Conservation (phyloP, 37 sponge, comb jelly and placozoan genomes). For the Bolinopsis microptera region DNA sequence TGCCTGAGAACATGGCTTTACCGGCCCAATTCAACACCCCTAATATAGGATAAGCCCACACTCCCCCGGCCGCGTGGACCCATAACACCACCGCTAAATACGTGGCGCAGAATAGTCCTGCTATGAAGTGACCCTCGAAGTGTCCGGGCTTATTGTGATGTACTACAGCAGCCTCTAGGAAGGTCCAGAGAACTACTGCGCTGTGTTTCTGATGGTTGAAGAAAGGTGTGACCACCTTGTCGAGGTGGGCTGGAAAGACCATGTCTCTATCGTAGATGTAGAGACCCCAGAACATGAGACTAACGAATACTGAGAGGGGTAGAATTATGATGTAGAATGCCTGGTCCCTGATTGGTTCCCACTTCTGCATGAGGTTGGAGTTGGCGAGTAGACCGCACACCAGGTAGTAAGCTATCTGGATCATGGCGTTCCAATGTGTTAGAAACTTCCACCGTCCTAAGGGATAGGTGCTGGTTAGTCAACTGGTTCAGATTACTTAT, state of each 20-base stretch:
- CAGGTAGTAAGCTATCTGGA: conserved; percentile 14
- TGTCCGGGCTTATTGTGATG: neutral
- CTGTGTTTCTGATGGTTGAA: conserved; percentile 60
- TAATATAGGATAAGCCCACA: conserved; percentile 37
- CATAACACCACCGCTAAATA: neutral
- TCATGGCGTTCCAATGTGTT: conserved; percentile 50
- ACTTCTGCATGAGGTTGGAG: neutral
- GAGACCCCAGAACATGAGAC: conserved; percentile 33
- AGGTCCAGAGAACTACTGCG: neutral
- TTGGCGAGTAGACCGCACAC: neutral
- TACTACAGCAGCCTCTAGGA: neutral
- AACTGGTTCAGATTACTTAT: no score
- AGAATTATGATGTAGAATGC: neutral
- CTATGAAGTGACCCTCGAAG: neutral
- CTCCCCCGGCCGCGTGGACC: neutral
- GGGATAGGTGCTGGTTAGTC: no score
- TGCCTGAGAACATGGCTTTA: neutral
- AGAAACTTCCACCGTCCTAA: conserved; percentile 32
- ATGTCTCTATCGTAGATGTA: conserved; percentile 24
- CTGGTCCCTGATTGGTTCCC: neutral
- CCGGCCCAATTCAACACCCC: neutral
- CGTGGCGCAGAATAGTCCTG: neutral
- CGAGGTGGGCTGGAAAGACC: conserved; percentile 27
- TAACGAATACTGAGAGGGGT: conserved; percentile 17
- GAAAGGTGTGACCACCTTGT: conserved; percentile 48